A percentile compares a stretch with the other conserved stretches of the same genome.
phyloP scores from a whole-genome alignment of 2,888 invertebrate genomes.

The Spialia ferax region DNA sequence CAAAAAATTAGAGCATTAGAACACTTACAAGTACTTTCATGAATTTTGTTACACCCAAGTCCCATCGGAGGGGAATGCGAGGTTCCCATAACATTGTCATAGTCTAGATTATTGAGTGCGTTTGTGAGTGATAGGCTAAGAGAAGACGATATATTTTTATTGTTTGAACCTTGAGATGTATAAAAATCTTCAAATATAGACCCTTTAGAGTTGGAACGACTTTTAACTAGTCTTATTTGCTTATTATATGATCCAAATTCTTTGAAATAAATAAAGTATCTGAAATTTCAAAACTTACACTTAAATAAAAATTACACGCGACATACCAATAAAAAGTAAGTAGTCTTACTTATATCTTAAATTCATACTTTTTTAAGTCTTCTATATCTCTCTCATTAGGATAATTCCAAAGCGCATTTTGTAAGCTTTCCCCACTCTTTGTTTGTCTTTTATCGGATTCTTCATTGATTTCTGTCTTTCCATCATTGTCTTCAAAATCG shows the following conservation, averaged over 20 bases:
- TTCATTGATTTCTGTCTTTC: constrained; percentile 61
- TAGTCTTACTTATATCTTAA: not conserved
- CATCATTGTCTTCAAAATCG: constrained; percentile 70
- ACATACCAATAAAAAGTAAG: not conserved
- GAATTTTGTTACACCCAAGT: constrained; percentile 67
- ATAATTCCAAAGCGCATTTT: constrained; percentile 76
- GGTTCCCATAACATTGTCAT: constrained; percentile 57
- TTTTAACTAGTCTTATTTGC: constrained; percentile 76
- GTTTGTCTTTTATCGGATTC: constrained; percentile 59
- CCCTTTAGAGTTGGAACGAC: constrained; percentile 79
- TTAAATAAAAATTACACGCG: not conserved
- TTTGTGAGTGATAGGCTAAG: constrained; percentile 63
- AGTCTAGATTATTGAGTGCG: constrained; percentile 64
- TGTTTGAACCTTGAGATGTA: constrained; percentile 56
- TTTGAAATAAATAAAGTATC: constrained; percentile 85
- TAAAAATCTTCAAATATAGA: constrained; percentile 78
- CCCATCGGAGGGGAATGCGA: constrained; percentile 58
- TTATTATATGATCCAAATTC: constrained; percentile 84
- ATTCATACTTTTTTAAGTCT: constrained; percentile 82
- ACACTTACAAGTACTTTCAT: constrained; percentile 75
- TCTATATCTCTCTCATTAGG: constrained; percentile 83
- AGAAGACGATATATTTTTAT: constrained; percentile 57
- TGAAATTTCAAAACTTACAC: constrained; percentile 56
- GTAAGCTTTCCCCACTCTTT: constrained; percentile 71
- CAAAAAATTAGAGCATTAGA: not conserved